Evolutionary conservation across 2,888 invertebrate species (phyloP), one percentile per base, ranked within the genome.

Genomic region (Ditula angustiorana): DNA sequence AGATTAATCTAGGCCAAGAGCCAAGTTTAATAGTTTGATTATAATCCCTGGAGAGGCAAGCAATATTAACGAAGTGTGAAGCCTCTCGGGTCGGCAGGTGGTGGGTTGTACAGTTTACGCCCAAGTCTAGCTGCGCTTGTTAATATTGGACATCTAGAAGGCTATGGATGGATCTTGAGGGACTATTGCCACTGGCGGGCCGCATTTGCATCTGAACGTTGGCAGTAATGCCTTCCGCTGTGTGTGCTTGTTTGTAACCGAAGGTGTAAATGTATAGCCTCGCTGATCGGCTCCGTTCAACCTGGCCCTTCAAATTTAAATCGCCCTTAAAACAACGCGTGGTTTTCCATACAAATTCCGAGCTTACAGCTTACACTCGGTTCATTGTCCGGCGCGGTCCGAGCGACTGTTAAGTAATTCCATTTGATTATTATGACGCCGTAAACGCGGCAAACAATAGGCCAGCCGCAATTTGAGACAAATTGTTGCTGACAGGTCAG

Each of bases 391-490:
- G 69, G 47, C 46, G 24, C 55, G 44, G 61, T 58, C 53, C 68
- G 69, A 71, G 71, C 71, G 70, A 66, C 68, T 67, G 74, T 69
- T 74, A 72, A 74, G 73, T 75, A 78, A 78, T 77, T 74, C 71
- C 56, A 69, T 69, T 70, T 69, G 77, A 77, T 78, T 63, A 63
- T 58, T 78, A 74, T 74, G 74, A 74, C 75, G 74, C 71, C 69
- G 73, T 72, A 74, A 75, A 75, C 70, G 70, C 72, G 68, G 70
- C 72, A 73, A 78, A 80, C 79, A 80, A 79, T 79, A 72, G 74
- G 66, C 69, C 61, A 61, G 65, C 47, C 64, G 70, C 71, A 73
- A 65, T 71, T 70, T 71, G 69, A 63, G 68, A 73, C 72, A 67
- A 73, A 68, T 68, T 68, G 69, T 61, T 67, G 72, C 53, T 61